Percentiles rank a stretch among this genome's conserved stretches.
Evolutionary conservation across 2,113 vertebrate species (phyloP).

Genomic region (Dicaeum eximium): DNA sequence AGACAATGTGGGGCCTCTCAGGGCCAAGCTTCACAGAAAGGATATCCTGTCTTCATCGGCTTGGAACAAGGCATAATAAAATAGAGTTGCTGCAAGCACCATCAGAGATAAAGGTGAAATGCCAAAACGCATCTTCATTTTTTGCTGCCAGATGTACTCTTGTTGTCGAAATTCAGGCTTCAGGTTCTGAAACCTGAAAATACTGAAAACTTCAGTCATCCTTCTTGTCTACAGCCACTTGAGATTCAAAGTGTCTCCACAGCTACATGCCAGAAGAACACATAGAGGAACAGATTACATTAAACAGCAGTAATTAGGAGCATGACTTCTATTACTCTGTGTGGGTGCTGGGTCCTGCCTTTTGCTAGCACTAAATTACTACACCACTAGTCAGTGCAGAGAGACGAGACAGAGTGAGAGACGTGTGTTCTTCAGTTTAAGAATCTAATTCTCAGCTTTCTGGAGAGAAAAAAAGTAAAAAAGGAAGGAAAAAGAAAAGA

Average conservation of each 20-base stretch:
- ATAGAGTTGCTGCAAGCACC: background rate
- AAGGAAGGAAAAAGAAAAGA: background rate
- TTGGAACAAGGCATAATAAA: background rate
- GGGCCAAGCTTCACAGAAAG: background rate
- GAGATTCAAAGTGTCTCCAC: background rate
- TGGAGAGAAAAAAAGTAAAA: background rate
- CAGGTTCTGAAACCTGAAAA: background rate
- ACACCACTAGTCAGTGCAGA: background rate
- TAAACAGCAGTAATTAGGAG: background rate
- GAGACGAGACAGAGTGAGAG: background rate
- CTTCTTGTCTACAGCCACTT: background rate
- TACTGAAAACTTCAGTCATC: background rate
- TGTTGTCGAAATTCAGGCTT: background rate
- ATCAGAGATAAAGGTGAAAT: background rate
- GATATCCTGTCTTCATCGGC: background rate
- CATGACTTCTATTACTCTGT: background rate
- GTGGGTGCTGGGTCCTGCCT: background rate
- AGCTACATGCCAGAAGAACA: background rate
- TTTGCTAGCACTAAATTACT: background rate
- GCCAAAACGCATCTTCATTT: background rate
- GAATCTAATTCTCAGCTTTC: background rate
- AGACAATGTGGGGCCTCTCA: background rate
- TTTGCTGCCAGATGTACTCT: background rate
- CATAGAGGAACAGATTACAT: no score
- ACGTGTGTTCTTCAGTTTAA: background rate